Evolutionary conservation across 2,113 vertebrate species (phyloP).

Genomic region (Eupsittula cactorum): DNA sequence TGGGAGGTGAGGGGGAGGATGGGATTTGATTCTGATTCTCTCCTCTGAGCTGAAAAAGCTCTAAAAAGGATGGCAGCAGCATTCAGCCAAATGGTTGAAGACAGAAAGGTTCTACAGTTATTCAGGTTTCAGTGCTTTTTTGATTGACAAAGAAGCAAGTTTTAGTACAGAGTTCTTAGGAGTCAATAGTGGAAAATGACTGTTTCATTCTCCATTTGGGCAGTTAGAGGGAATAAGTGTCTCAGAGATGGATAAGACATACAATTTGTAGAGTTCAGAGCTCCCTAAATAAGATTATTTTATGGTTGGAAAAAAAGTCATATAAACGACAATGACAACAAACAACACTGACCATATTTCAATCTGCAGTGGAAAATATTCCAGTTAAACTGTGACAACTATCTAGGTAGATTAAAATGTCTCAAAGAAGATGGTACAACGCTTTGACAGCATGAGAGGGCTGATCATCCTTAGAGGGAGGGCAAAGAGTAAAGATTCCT

Average conservation of each 20-base stretch:
- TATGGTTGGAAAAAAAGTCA: not conserved
- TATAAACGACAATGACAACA: not conserved
- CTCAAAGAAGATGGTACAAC: not conserved
- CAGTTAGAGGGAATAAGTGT: not conserved
- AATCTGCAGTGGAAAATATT: not conserved
- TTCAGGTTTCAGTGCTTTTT: not conserved
- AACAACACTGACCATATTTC: accelerated
- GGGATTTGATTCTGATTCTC: not conserved
- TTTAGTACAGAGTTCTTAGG: not conserved
- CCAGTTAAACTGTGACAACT: not conserved
- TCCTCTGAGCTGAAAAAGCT: not conserved
- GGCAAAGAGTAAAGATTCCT: not conserved
- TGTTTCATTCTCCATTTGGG: not conserved
- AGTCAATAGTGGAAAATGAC: not conserved
- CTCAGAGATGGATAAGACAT: slow-evolving; percentile 5
- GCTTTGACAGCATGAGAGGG: not conserved
- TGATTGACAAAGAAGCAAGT: not conserved
- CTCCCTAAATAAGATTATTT: not conserved
- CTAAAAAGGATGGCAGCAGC: not conserved
- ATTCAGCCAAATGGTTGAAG: not conserved
- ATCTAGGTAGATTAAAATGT: not conserved
- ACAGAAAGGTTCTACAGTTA: not conserved
- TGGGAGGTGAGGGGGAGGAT: not conserved
- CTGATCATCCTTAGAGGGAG: not conserved
- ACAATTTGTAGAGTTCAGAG: slow-evolving; percentile 27